Evolutionary conservation across 2,797 vertebrate species (phyloP).

Genomic region (Hirundo rustica): DNA sequence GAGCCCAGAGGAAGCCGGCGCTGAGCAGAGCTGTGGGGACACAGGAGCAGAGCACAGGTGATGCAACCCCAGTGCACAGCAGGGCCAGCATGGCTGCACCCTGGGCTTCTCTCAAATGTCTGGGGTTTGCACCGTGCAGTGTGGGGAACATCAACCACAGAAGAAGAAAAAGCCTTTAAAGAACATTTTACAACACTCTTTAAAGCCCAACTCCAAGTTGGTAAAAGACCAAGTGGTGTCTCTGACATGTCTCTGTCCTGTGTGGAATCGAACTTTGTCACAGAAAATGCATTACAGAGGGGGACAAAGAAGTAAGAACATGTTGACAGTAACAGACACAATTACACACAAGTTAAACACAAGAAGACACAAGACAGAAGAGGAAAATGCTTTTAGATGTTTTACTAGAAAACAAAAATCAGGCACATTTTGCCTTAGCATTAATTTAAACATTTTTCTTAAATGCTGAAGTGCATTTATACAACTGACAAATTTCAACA

Average conservation of each 20-base stretch:
- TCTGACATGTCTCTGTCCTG: background rate
- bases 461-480: background rate
- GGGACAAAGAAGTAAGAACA: background rate
- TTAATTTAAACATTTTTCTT: background rate
- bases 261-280: background rate
- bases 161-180: background rate
- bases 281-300: background rate
- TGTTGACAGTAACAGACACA: background rate
- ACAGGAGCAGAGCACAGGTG: constrained; percentile 62
- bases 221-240: background rate
- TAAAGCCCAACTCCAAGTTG: background rate
- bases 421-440: constrained; percentile 22
- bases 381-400: background rate
- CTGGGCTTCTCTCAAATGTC: background rate
- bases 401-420: background rate
- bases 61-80: background rate
- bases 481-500: background rate
- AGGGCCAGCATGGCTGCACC: background rate
- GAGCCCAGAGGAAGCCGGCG: constrained; percentile 83
- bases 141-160: background rate
- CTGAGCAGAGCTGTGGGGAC: constrained; percentile 78
- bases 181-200: background rate
- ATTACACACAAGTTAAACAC: constrained; percentile 1
- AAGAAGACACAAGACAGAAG: background rate
- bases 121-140: background rate